phyloP scores from a whole-genome alignment of 2,888 invertebrate genomes.

The Tetranychus piercei region DNA sequence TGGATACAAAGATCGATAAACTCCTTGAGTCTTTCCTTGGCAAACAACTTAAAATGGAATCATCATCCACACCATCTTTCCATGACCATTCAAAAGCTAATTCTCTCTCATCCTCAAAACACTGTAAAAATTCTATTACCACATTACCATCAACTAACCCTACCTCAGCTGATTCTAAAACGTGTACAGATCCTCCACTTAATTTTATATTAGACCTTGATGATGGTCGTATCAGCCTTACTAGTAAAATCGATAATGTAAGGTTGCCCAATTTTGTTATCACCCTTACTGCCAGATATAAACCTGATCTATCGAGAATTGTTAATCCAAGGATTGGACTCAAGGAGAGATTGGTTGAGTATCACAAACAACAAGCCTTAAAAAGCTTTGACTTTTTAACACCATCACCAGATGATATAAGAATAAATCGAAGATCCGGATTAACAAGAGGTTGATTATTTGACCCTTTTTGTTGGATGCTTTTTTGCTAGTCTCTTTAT shows the following conservation, averaged over 20 bases:
- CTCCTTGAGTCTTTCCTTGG: no score
- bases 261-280: neutral
- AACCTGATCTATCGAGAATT: neutral
- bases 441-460: neutral
- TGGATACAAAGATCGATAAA: neutral
- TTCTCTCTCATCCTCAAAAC: no score
- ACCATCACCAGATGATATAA: constrained; percentile 44
- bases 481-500: no score
- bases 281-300: constrained; percentile 11
- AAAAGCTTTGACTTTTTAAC: constrained; percentile 41
- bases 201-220: neutral
- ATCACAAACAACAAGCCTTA: constrained; percentile 23
- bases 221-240: neutral
- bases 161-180: neutral
- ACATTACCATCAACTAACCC: neutral
- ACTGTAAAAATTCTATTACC: no score
- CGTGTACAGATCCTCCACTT: neutral
- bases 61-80: no score
- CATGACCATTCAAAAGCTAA: no score
- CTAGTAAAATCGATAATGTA: neutral
- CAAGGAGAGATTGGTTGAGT: constrained; percentile 6
- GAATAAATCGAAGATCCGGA: constrained; percentile 29
- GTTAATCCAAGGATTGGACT: constrained; percentile 3
- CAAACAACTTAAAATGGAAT: no score
- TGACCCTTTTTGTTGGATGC: no score